phyloP scores from a whole-genome alignment of 2,113 vertebrate genomes.

The Origma solitaria region DNA sequence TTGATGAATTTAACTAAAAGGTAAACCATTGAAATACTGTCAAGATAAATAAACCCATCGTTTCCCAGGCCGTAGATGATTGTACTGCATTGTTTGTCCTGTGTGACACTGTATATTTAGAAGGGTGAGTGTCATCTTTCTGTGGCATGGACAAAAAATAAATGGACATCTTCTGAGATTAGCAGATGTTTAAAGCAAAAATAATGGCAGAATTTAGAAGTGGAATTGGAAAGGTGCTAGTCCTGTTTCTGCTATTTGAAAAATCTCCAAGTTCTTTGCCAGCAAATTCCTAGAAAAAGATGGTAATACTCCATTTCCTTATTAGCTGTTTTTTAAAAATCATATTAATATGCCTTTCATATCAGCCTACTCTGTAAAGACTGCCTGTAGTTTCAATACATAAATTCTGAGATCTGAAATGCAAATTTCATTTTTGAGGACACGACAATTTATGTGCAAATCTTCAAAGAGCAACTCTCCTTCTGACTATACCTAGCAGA shows the following conservation, averaged over 20 bases:
- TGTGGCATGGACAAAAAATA: neutral
- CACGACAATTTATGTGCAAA: neutral
- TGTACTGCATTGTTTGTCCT: neutral
- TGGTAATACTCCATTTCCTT: slow-evolving; percentile 39
- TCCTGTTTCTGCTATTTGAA: slow-evolving; percentile 15
- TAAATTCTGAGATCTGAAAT: slow-evolving; percentile 25
- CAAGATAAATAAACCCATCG: neutral
- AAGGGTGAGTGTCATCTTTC: neutral
- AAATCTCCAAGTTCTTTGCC: slow-evolving; percentile 41
- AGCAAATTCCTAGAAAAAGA: slow-evolving; percentile 53
- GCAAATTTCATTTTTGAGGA: slow-evolving; percentile 27
- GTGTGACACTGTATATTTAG: neutral
- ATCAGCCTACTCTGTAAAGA: slow-evolving; percentile 12
- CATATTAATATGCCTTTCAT: slow-evolving; percentile 36
- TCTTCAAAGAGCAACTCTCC: slow-evolving; percentile 6
- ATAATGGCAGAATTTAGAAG: slow-evolving; percentile 3
- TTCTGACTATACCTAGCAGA: neutral
- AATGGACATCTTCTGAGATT: neutral
- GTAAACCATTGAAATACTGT: neutral
- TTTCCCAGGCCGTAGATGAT: neutral
- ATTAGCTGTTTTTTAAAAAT: slow-evolving; percentile 41
- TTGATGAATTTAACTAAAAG: neutral
- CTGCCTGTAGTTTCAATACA: slow-evolving; percentile 29
- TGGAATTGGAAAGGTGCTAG: neutral
- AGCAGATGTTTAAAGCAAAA: slow-evolving; percentile 1